Base-by-base conservation (phyloP, 2,113 vertebrate species). In the Paramormyrops kingsleyae region DNA sequence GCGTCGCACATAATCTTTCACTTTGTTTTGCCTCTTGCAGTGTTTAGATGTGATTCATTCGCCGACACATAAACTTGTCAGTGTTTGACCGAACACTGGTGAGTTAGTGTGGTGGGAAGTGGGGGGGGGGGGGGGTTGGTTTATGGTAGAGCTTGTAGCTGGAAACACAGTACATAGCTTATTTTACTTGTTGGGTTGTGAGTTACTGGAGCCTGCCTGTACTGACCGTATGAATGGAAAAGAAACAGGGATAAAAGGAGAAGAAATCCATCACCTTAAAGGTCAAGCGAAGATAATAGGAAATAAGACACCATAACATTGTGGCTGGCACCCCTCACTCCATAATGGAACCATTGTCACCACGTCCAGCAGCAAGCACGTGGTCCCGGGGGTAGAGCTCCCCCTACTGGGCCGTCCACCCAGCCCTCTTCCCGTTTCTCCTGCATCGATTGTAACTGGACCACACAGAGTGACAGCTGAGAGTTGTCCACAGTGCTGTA, bases 251-350 rank as follows among this genome's bases (percentile, higher is more conserved):
- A 49, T 74, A 35, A 31, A 42, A 49, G 24, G 59, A 70, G 59
- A 49, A 27, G 92, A 93, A 95, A 93, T 93, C 91, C 91, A 39
- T 91, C 89, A 92, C 91, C 93, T 92, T 92, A 94, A 95, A 96
- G 94, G 94, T 95, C 94, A 95, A 94, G 95, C 91, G 91, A 95
- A 95, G 95, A 95, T 96, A 94, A 95, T 93, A 93, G 90, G 94
- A 95, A 94, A 95, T 93, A 42, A 92, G 92, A 95, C 94, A 94
- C 95, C 92, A 93, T 92, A 92, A 91, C 93, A 93, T 93, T 91
- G 89, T 91, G 93, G 92, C 94, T 92, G 93, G 93, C 93, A 94
- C 93, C 93, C 93, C 91, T 92, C 92, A 93, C 92, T 89, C 87
- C 93, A 96, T 95, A 95, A 96, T 95, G 94, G 93, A 91, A 88